Conservation (phyloP, 1,140 invertebrate species). For the Lucilia sericata region DNA sequence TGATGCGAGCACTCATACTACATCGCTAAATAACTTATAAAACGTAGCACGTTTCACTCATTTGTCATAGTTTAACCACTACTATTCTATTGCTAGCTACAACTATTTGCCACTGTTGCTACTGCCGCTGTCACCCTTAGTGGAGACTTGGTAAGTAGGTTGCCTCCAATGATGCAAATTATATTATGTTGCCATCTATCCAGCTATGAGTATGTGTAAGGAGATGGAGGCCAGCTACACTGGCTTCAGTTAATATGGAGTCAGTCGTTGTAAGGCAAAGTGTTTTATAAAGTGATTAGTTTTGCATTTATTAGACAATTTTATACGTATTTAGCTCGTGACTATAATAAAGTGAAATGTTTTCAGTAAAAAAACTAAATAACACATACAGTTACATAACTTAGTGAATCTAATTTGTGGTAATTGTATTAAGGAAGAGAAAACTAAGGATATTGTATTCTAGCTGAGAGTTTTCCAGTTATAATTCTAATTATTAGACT, state of each 20-base stretch:
- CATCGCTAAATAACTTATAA: neutral
- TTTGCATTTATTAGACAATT: conserved; percentile 29
- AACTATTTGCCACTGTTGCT: neutral
- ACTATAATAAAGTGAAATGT: neutral
- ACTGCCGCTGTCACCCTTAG: neutral
- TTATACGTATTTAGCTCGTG: neutral
- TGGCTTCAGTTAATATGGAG: neutral
- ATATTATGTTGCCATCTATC: neutral
- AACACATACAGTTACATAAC: neutral
- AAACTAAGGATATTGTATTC: neutral
- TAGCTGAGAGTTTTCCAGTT: no score
- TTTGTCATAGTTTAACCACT: conserved; percentile 19
- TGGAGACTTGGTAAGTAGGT: neutral
- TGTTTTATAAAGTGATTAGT: conserved; percentile 13
- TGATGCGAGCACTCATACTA: neutral
- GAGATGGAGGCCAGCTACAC: neutral
- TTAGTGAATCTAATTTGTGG: neutral
- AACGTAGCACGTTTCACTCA: neutral
- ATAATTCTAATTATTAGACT: no score
- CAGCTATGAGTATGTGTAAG: neutral
- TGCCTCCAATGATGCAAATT: conserved; percentile 24
- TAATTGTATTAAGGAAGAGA: neutral
- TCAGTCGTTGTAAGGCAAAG: neutral
- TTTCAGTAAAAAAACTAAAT: neutral
- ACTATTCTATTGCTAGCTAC: neutral